Evolutionary conservation across 1,140 invertebrate species (phyloP).

Genomic region (Kradibia gibbosae): DNA sequence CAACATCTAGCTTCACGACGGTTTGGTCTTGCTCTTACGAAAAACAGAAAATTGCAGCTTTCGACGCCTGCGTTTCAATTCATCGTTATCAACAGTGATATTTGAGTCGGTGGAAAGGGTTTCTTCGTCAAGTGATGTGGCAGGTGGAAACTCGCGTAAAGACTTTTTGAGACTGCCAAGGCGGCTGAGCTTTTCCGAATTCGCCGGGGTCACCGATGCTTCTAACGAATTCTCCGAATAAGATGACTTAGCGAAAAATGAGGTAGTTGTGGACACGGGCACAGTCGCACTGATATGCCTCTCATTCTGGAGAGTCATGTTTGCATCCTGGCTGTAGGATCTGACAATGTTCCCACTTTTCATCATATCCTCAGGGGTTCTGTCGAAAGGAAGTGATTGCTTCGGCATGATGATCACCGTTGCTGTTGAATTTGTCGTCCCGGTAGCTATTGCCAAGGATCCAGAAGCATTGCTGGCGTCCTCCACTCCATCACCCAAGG

Average conservation of each 20-base stretch:
- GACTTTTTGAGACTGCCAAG: slow-evolving; percentile 53
- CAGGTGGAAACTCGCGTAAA: slow-evolving; percentile 61
- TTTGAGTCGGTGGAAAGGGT: slow-evolving; percentile 73
- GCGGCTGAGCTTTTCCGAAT: slow-evolving; percentile 40
- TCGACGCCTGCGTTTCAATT: slow-evolving; percentile 66
- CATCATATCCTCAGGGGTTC: slow-evolving; percentile 24
- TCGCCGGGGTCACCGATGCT: slow-evolving; percentile 22
- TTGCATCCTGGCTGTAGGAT: slow-evolving; percentile 68
- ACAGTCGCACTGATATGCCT: too few species aligned
- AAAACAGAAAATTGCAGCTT: slow-evolving; percentile 71
- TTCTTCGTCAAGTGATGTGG: slow-evolving; percentile 69
- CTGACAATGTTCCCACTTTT: slow-evolving; percentile 52
- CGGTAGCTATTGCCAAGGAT: background rate
- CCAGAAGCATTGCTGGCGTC: background rate
- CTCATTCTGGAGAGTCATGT: slow-evolving; percentile 57
- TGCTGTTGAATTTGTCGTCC: background rate
- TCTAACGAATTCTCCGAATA: slow-evolving; percentile 72
- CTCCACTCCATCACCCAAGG: background rate
- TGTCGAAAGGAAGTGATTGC: slow-evolving; percentile 36
- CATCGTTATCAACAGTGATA: slow-evolving; percentile 72
- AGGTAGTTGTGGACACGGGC: slow-evolving; percentile 25
- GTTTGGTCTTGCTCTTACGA: slow-evolving; percentile 67
- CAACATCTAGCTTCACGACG: slow-evolving; percentile 65
- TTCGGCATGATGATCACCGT: slow-evolving; percentile 49
- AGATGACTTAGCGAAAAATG: slow-evolving; percentile 68